phyloP scores from a whole-genome alignment of 2,113 vertebrate species.

The Halcyon senegalensis region DNA sequence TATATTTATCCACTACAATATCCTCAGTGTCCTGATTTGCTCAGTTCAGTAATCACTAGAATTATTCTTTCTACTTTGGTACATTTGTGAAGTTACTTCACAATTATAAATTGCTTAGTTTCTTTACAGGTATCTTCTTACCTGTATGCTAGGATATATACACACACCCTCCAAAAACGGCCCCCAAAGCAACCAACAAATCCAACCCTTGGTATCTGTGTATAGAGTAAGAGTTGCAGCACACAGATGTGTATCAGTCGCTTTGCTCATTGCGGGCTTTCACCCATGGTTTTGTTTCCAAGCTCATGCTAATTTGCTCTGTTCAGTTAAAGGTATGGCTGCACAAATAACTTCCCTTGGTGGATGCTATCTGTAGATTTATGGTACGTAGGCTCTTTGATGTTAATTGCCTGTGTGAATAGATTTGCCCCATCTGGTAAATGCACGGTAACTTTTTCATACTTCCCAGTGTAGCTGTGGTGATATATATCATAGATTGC shows the following conservation, averaged over 20 bases:
- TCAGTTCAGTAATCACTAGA: background rate
- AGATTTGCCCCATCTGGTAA: background rate
- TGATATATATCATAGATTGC: background rate
- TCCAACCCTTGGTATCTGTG: background rate
- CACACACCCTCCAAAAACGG: too few relatives aligned
- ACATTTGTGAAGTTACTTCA: background rate
- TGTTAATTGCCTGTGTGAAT: background rate
- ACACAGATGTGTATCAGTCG: background rate
- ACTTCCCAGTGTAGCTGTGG: background rate
- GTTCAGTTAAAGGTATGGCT: background rate
- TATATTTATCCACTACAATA: background rate
- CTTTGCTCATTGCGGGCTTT: background rate
- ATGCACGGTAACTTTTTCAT: background rate
- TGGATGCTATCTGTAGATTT: fast-evolving
- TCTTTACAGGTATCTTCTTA: background rate
- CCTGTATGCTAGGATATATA: background rate
- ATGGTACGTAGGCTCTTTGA: fast-evolving
- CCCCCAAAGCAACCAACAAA: background rate
- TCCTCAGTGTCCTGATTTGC: background rate
- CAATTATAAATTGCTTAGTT: background rate
- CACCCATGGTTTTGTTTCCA: background rate
- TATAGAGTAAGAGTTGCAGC: background rate
- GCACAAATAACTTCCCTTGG: background rate
- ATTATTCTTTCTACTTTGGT: background rate
- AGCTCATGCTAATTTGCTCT: fast-evolving